Evolutionary conservation across 2,797 vertebrate genomes (phyloP).

Genomic region (Anguilla marmorata): DNA sequence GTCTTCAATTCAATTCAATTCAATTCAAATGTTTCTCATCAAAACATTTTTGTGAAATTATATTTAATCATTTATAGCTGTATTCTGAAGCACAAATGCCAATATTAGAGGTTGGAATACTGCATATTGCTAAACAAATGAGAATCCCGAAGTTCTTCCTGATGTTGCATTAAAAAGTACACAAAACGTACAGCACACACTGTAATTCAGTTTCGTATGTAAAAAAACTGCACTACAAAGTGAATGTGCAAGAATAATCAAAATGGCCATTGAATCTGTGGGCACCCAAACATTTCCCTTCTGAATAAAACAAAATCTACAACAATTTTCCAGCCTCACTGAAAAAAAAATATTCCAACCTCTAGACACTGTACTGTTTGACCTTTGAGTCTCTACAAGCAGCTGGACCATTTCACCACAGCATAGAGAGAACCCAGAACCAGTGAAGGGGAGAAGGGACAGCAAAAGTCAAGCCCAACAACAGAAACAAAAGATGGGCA

Average conservation of each 20-base stretch:
- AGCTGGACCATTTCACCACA: slow-evolving; percentile 26
- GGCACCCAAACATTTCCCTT: not conserved
- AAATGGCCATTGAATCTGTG: not conserved
- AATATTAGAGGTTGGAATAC: slow-evolving; percentile 33
- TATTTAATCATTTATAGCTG: slow-evolving; percentile 17
- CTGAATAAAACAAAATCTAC: not conserved
- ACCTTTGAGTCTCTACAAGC: not conserved
- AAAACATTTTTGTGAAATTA: slow-evolving; percentile 23
- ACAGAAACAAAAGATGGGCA: slow-evolving; percentile 31
- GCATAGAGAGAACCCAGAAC: slow-evolving; percentile 33
- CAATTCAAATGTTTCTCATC: not conserved
- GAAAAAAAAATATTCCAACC: slow-evolving; percentile 33
- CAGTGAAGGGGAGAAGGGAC: not conserved
- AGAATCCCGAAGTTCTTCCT: not conserved
- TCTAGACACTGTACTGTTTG: not conserved
- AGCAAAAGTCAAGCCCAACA: slow-evolving; percentile 33
- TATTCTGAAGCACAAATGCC: slow-evolving; percentile 26
- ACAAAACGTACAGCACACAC: not conserved
- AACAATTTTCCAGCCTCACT: not conserved
- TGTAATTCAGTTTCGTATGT: not conserved
- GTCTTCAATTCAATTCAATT: not conserved
- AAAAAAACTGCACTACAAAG: not conserved
- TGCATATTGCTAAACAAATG: slow-evolving; percentile 1
- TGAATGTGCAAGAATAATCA: not conserved
- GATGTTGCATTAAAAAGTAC: not conserved